Evolutionary conservation across 2,888 invertebrate species (phyloP), one percentile per base, ranked within the genome.

Genomic region (Embidobia sp.): DNA sequence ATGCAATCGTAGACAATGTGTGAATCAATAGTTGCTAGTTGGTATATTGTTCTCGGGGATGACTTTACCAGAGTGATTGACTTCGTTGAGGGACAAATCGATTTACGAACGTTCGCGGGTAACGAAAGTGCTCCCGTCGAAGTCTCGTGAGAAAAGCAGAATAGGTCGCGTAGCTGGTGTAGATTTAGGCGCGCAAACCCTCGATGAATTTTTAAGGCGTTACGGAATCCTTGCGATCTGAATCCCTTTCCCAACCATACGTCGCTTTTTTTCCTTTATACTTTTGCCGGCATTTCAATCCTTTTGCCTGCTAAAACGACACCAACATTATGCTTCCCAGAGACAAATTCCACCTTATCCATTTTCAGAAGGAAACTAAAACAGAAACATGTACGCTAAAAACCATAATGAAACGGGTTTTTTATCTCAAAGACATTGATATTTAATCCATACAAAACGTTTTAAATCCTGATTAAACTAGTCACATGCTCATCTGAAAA

Each of bases 121-220:
- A 75, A 51, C 72, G 64, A 67, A 77, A 77, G 55, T 66, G 53
- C 70, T 61, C 31, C 66, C 35, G 53, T 46, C 66, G 77, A 72
- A 77, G 59, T 77, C 77, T 77, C 77, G 76, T 66, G 76, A 77
- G 72, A 61, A 70, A 61, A 70, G 70, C 55, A 69, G 67, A 72
- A 80, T 67, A 70, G 80, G 70, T 75, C 48, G 72, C 55, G 35
- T 75, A 63, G 82, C 77, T 74, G 77, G 83, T 83, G 84, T 84
- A 81, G 84, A 85, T 85, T 85, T 85, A 82, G 82, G 83, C 81
- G 84, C 79, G 81, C 84, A 81, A 83, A 83, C 81, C 82, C 79
- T 72, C 81, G 80, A 83, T 85, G 81, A 85, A 85, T 85, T 84
- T 85, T 85, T 85, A 84, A 85, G 78, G 78, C 73, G 75, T 61